Conservation (phyloP, 92 coral and sea anemone species). For the Zoanthus sociatus region DNA sequence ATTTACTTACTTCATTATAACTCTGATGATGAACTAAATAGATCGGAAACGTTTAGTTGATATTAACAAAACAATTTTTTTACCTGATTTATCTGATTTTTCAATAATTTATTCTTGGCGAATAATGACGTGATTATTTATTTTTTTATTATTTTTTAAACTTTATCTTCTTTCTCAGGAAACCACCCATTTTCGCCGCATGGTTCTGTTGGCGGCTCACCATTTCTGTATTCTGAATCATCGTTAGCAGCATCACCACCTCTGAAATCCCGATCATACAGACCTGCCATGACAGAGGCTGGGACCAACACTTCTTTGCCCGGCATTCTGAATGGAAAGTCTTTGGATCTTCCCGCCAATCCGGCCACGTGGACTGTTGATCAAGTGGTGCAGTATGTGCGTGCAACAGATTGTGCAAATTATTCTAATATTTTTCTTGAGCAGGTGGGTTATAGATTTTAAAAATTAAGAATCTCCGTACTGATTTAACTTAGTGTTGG, state of each 20-base stretch:
- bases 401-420: constrained; percentile 84
- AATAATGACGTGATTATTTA: too few relatives aligned
- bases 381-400: constrained; percentile 86
- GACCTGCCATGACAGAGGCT: constrained; percentile 74
- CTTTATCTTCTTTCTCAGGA: neutral
- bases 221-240: constrained; percentile 13
- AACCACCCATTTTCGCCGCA: constrained; percentile 7
- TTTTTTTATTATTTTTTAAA: neutral
- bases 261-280: constrained; percentile 9
- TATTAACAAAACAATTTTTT: too few relatives aligned
- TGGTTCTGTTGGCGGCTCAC: constrained; percentile 15
- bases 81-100: too few relatives aligned
- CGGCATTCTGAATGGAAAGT: constrained; percentile 90
- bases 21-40: too few relatives aligned
- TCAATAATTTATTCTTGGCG: too few relatives aligned
- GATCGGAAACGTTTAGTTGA: too few relatives aligned
- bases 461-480: too few relatives aligned
- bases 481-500: too few relatives aligned
- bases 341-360: constrained; percentile 91
- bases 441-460: constrained; percentile 54
- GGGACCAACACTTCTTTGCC: constrained; percentile 98
- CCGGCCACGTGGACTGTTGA: constrained; percentile 95
- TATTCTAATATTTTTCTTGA: constrained; percentile 80
- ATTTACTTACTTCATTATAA: too few relatives aligned
- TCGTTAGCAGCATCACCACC: constrained; percentile 1